These are phyloP conservation scores for Harpegnathos saltator DNA, from an alignment of 1,140 invertebrate genomes.

Conservation along the genomic window DNA sequence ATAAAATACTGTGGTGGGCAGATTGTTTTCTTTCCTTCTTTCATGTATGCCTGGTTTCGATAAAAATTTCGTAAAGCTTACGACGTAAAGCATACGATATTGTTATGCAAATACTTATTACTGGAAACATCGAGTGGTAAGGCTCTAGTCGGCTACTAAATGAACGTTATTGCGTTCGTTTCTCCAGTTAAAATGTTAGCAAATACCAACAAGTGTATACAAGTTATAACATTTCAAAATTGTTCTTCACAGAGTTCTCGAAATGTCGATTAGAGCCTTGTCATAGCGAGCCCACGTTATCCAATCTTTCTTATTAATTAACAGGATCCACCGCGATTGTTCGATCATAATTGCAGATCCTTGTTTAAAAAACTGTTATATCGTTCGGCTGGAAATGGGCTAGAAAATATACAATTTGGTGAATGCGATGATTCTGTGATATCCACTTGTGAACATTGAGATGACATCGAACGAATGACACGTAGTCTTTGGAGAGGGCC, in stretches of 20 bases:
- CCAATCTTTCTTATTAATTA: background rate
- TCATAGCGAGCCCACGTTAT: background rate
- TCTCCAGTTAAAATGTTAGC: too few species aligned
- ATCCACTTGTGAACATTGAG: background rate
- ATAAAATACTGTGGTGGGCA: conserved; percentile 50
- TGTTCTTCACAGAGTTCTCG: too few species aligned
- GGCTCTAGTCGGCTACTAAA: too few species aligned
- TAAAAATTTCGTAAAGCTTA: conserved; percentile 14
- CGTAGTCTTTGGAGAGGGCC: conserved; percentile 13
- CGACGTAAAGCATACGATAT: conserved; percentile 2
- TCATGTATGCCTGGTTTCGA: background rate
- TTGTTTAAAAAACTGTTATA: background rate
- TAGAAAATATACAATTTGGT: conserved; percentile 12
- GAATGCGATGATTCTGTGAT: background rate
- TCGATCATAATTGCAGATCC: background rate
- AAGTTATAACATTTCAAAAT: too few species aligned
- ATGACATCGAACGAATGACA: background rate
- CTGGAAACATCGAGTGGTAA: too few species aligned
- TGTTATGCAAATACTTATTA: conserved; percentile 23
- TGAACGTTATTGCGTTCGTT: too few species aligned
- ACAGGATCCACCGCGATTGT: background rate
- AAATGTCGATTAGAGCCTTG: too few species aligned
- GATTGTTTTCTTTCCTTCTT: background rate
- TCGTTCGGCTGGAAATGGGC: background rate
- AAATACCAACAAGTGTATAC: too few species aligned